Conservation (phyloP, 2,888 invertebrate genomes). For the Dryococelus australis region DNA sequence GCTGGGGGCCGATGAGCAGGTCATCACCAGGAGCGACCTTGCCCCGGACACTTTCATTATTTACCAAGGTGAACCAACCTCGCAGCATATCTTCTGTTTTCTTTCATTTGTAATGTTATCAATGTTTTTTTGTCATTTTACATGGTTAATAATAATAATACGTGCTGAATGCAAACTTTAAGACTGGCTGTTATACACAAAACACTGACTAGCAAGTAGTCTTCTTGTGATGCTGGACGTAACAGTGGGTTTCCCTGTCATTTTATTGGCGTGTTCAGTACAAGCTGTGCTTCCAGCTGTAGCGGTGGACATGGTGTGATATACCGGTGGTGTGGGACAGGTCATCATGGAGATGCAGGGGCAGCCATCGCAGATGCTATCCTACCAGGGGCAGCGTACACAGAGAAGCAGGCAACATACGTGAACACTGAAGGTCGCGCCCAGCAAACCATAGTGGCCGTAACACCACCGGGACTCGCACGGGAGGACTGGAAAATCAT, state of each 20-base stretch:
- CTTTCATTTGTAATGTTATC: no score
- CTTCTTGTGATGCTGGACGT: no score
- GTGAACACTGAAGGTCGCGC: constrained; percentile 98
- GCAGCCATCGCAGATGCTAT: constrained; percentile 93
- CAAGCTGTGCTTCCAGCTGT: no score
- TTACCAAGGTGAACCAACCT: constrained; percentile 73
- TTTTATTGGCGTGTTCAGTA: no score
- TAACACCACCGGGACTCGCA: constrained; percentile 91
- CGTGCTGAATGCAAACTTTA: no score
- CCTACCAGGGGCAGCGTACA: constrained; percentile 96
- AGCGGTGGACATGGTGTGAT: no score
- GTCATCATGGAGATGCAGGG: constrained; percentile 96
- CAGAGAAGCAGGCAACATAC: constrained; percentile 97
- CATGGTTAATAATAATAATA: no score
- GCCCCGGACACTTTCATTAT: constrained; percentile 85
- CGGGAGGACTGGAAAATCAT: constrained; percentile 99
- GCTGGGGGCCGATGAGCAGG: constrained; percentile 92
- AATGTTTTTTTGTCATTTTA: no score
- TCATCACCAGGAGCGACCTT: constrained; percentile 77
- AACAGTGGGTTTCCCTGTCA: no score
- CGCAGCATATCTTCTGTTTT: no score
- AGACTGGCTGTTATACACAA: no score
- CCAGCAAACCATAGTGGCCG: constrained; percentile 87
- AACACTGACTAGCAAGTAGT: no score
- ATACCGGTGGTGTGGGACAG: constrained; percentile 58